These are phyloP conservation scores for Pseudorhiza aurosa DNA, from an alignment of 30 jellyfish, hydroid and myxozoan genomes.

Conservation along the genomic window DNA sequence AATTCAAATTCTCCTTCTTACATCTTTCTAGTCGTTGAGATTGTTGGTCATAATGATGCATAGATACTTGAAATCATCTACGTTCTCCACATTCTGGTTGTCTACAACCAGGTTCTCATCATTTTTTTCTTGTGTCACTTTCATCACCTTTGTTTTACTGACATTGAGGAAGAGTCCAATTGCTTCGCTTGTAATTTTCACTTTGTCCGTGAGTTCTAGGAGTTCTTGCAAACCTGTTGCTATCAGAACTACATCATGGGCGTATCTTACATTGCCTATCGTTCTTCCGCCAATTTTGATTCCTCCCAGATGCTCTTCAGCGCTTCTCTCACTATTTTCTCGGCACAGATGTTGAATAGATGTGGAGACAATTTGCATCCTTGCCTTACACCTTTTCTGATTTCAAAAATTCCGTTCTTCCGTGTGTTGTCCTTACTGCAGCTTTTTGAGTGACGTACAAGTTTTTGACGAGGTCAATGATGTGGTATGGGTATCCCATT, in stretches of 20 bases:
- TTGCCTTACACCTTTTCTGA: conserved; percentile 28
- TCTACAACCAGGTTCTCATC: conserved; percentile 14
- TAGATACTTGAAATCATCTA: conserved; percentile 17
- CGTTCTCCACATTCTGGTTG: conserved; percentile 48
- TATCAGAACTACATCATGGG: conserved; percentile 19
- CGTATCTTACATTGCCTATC: conserved; percentile 7
- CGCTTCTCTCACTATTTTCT: conserved; percentile 37
- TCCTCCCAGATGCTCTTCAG: not conserved
- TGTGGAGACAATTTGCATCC: conserved; percentile 29
- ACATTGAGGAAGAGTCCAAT: conserved; percentile 26
- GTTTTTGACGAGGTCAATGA: conserved; percentile 14
- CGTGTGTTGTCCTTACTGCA: conserved; percentile 15
- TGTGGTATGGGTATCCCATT: conserved; percentile 50
- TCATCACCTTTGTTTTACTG: conserved; percentile 24
- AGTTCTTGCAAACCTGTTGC: not conserved
- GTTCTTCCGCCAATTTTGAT: conserved; percentile 22
- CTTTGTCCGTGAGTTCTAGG: not conserved
- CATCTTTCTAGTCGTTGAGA: conserved; percentile 1
- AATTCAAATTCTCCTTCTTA: not conserved
- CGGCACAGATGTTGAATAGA: conserved; percentile 27
- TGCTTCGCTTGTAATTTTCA: conserved; percentile 10
- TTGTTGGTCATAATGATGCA: conserved; percentile 28
- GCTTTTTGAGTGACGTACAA: conserved; percentile 39
- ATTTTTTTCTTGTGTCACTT: not conserved
- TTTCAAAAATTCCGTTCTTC: not conserved